Evolutionary conservation across 37 sponge, comb jelly and placozoan species (phyloP).

Genomic region (Crambe crambe): DNA sequence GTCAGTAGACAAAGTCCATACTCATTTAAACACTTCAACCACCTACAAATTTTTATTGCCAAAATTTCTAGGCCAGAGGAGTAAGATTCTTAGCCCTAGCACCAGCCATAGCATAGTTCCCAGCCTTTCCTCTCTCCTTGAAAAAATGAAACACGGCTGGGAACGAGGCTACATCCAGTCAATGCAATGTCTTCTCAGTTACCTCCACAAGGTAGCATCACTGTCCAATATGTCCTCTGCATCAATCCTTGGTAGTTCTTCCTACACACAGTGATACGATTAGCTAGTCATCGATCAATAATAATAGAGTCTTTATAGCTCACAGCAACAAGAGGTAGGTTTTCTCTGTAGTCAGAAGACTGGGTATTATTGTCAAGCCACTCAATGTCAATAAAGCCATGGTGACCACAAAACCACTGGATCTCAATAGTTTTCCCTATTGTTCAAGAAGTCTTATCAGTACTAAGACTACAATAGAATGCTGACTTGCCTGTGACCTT

Average conservation of each 20-base stretch:
- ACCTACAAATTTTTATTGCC: too few species aligned
- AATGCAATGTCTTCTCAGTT: too few species aligned
- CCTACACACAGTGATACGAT: too few species aligned
- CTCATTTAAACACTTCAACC: constrained; percentile 35
- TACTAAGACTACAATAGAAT: too few species aligned
- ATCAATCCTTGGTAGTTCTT: neutral
- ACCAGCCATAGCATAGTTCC: too few species aligned
- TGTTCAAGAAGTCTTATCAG: neutral
- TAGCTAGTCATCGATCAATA: neutral
- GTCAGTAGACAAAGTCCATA: constrained; percentile 48
- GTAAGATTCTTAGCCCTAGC: too few species aligned
- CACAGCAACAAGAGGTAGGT: neutral
- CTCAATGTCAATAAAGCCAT: neutral
- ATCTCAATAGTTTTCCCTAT: neutral
- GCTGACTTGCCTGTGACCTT: neutral
- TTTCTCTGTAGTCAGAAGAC: neutral
- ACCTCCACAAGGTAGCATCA: neutral
- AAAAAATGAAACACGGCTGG: too few species aligned
- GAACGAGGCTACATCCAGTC: too few species aligned
- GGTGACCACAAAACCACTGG: neutral
- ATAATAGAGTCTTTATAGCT: neutral
- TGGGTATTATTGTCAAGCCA: neutral
- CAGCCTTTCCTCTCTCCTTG: too few species aligned
- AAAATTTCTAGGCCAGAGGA: too few species aligned
- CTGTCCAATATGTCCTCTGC: neutral